Percentiles rank a stretch among this genome's conserved stretches.
phyloP scores from a whole-genome alignment of 2,797 vertebrate genomes.

The Xiphorhynchus erythropygius region DNA sequence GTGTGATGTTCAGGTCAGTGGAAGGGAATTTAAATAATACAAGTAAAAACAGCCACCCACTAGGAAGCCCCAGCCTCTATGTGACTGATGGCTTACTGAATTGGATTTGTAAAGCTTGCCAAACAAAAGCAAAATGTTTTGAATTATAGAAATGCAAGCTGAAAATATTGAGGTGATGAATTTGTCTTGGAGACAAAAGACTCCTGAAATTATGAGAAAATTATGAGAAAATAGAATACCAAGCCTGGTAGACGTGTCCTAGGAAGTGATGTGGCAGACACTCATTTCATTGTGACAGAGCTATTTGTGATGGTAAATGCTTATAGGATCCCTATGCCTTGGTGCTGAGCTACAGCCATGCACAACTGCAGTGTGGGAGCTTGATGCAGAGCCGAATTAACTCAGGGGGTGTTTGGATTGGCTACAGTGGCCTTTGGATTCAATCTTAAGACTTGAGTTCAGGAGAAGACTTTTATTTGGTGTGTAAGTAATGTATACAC shows the following conservation, averaged over 20 bases:
- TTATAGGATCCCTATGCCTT: neutral
- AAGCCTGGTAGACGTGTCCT: neutral
- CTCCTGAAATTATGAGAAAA: neutral
- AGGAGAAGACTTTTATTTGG: neutral
- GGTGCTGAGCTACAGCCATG: neutral
- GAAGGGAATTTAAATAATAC: neutral
- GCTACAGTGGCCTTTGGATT: neutral
- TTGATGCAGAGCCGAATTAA: neutral
- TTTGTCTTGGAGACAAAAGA: neutral
- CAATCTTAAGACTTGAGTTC: neutral
- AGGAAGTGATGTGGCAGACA: neutral
- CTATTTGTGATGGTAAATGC: neutral
- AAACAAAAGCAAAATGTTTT: constrained; percentile 23
- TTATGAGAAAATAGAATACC: neutral
- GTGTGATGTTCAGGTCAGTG: neutral
- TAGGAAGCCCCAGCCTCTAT: neutral
- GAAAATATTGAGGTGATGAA: neutral
- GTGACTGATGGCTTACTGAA: neutral
- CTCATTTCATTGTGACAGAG: neutral
- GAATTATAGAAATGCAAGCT: constrained; percentile 8
- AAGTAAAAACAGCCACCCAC: neutral
- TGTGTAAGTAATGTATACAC: neutral
- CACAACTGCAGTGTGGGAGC: neutral
- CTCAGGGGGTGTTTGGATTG: neutral
- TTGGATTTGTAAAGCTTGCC: constrained; percentile 1